Conservation (phyloP, 2,797 vertebrate genomes). For the Zalophus californianus region DNA sequence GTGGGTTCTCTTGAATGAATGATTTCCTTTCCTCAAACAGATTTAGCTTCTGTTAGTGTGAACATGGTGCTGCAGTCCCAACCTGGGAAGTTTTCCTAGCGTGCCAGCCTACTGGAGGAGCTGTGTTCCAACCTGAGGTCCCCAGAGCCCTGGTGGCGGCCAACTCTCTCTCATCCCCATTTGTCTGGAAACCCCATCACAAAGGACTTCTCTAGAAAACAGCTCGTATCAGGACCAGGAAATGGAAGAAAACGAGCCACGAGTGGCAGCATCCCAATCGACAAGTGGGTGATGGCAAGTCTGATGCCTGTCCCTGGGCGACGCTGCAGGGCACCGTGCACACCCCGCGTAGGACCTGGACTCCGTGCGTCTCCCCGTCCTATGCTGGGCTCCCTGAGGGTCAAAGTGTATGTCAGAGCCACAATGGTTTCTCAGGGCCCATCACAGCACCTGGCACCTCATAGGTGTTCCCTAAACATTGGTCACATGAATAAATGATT, state of each 20-base stretch:
- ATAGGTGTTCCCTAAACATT: background rate
- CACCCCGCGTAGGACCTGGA: rapidly evolving
- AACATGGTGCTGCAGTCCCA: background rate
- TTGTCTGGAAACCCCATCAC: background rate
- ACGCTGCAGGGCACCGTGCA: background rate
- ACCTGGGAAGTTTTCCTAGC: background rate
- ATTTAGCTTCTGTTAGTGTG: too few relatives aligned
- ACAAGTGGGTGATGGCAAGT: background rate
- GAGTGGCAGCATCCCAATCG: background rate
- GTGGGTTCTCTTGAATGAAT: too few relatives aligned
- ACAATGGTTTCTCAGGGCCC: background rate
- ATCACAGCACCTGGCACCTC: background rate
- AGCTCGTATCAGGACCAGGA: background rate
- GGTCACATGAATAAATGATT: background rate
- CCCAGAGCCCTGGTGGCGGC: background rate
- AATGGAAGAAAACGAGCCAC: background rate
- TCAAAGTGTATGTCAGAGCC: background rate
- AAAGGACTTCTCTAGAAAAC: background rate
- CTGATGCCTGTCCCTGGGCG: background rate
- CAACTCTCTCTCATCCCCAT: too few relatives aligned
- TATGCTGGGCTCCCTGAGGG: background rate
- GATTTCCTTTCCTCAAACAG: background rate
- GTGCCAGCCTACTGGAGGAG: background rate
- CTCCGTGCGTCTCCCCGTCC: rapidly evolving
- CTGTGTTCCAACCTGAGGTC: background rate